Evolutionary conservation across 1,140 invertebrate genomes (phyloP), one percentile per base, ranked within the genome.

Genomic region (Orchestia grillus): DNA sequence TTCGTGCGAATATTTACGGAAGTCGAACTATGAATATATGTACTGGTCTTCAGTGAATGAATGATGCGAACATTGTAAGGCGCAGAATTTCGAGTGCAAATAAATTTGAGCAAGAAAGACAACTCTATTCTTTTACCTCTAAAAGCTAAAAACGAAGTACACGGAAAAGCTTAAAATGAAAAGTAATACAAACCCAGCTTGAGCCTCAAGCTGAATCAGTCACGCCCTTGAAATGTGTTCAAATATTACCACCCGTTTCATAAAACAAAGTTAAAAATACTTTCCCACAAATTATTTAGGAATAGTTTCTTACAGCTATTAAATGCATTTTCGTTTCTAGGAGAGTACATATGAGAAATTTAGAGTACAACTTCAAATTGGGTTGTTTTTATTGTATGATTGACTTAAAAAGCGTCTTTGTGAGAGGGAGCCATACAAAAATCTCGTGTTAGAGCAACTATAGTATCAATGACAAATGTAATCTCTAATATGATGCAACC

Each of bases 271-370:
- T 77, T 1, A 77, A 36, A 28, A 77, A 19, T 90, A 41, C 4
- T 41, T 41, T 90, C 23, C 11, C n/a, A 90, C 11, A 90, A 41
- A 90, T 44, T 90, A 36, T 42, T 44, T 90, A 90, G 88, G 43
- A 16, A 90, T 43, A 19, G n/a, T 42, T 42, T 90, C 88, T 90
- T 90, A 90, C 42, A 43, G 6, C 88, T 90, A 90, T 90, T 90
- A 90, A 90, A 90, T 90, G 88, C 88, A 90, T 42, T 41, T 8
- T 87, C 87, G 43, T 90, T 90, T 42, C 43, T 77, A 77, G 47
- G 47, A 53, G 62, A 77, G 62, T 36, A 23, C 62, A 8, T 77
- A 77, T 36, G 15, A 77, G 28, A 77, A 77, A 77, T 77, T 77
- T 77, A 36, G 62, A 15, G 36, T 77, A 36, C 28, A 77, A 77